These are phyloP conservation scores for Cantharis nigra DNA, from an alignment of 2,888 invertebrate species.

Conservation along the genomic window DNA sequence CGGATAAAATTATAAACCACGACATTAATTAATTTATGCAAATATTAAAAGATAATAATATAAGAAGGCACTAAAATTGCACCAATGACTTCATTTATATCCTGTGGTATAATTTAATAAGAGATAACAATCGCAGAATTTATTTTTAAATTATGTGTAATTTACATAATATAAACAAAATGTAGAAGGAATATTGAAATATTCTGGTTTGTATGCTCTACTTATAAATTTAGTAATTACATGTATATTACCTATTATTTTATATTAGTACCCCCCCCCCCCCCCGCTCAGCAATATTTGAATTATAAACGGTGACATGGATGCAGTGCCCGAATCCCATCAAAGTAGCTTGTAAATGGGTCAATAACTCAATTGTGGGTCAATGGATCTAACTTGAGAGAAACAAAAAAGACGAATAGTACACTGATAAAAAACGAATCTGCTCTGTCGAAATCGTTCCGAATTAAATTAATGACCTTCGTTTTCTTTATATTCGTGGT, in stretches of 20 bases:
- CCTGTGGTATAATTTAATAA: background rate
- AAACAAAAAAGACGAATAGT: too few species aligned
- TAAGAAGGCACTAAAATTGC: background rate
- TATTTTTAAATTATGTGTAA: background rate
- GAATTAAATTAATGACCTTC: too few species aligned
- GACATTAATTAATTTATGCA: background rate
- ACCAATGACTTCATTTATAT: background rate
- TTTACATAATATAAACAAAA: background rate
- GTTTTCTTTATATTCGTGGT: too few species aligned
- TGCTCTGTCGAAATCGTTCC: too few species aligned
- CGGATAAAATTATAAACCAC: background rate
- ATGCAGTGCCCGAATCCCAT: too few species aligned
- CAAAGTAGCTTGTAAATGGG: too few species aligned
- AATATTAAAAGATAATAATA: background rate
- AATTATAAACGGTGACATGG: too few species aligned
- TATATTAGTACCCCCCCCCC: too few species aligned
- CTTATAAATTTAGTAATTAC: background rate
- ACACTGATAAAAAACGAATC: too few species aligned
- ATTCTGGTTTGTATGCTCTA: background rate
- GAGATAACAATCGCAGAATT: background rate
- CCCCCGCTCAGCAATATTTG: too few species aligned
- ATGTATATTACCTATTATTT: background rate
- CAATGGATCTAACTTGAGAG: too few species aligned
- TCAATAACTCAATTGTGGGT: too few species aligned
- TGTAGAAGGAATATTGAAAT: background rate